Evolutionary conservation across 2,113 vertebrate species (phyloP), one percentile per base, ranked within the genome.

Genomic region (Thomomys bottae): DNA sequence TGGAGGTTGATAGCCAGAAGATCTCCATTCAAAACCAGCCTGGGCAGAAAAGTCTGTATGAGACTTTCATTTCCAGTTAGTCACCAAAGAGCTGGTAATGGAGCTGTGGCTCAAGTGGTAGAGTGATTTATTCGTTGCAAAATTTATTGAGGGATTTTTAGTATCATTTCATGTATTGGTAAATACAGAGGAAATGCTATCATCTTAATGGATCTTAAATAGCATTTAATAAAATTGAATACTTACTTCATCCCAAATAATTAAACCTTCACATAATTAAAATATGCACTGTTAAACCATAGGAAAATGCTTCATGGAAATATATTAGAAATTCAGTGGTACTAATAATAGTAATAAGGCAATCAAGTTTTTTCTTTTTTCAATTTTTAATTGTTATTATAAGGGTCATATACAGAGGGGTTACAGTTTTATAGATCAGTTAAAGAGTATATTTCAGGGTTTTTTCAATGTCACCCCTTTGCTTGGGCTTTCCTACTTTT

Each of bases 281-380:
- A 84, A 70, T 81, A 54, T 6, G 20, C 2, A 79, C 11, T 59
- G 73, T 12, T 77, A 73, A 92, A 70, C 45, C 23, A 49, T 80
- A 67, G 40, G 73, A 72, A 57, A 81, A 40, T 88, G 42, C 40
- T 86, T 54, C 24, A 26, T 61, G 12, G 28, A 66, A 12, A 45
- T 76, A 40, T 40, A 82, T 88, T 75, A 63, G 80, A 88, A 88
- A 68, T 68, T 38, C 83, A 85, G 20, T 63, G 38, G 80, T 64
- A 86, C n/a, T 89, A 86, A 75, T 64, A 57, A 36, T 89, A 86
- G 81, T 67, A 72, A 70, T 32, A 92, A 73, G 26, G 24, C 68
- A 94, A 90, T 54, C 49, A 54, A 45, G 45, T 45, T 15, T 54
- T 54, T 54, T 54, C 15, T 54, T 17, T 54, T 54, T 54, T 54